Percentiles rank a stretch among this genome's conserved stretches.
Conservation (phyloP, 1,140 invertebrate genomes). For the Drosophila navojoa region DNA sequence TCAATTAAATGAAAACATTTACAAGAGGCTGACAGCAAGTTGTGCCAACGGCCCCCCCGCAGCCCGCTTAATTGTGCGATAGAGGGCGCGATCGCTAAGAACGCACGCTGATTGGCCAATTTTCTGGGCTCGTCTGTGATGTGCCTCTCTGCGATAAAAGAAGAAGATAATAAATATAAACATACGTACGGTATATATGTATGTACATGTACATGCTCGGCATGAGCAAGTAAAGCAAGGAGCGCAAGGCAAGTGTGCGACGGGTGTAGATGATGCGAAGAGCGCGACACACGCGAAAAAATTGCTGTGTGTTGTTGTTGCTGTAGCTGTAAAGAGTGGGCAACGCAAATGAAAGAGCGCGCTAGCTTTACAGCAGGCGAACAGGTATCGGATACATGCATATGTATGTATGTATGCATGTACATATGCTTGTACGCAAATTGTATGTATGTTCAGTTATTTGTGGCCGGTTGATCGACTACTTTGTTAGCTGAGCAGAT, state of each 20-base stretch:
- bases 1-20: conserved; percentile 24
- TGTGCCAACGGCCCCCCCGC: not conserved
- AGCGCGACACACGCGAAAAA: conserved; percentile 65
- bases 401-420: conserved; percentile 8
- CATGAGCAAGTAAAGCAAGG: conserved; percentile 30
- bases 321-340: conserved; percentile 38
- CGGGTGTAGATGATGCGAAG: conserved; percentile 13
- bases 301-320: conserved; percentile 2
- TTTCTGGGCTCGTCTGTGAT: conserved; percentile 73
- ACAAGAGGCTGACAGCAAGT: conserved; percentile 30
- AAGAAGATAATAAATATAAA: conserved; percentile 24
- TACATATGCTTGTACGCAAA: conserved; percentile 10
- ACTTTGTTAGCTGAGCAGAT: conserved; percentile 60
- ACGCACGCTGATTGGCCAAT: conserved; percentile 63
- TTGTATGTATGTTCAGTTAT: not conserved
- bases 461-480: conserved; percentile 39
- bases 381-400: conserved; percentile 66
- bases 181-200: conserved; percentile 5
- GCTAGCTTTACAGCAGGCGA: conserved; percentile 41
- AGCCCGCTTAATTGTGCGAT: not conserved
- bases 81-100: conserved; percentile 31
- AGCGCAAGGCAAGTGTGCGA: conserved; percentile 19
- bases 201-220: not conserved
- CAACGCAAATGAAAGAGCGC: conserved; percentile 45
- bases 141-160: conserved; percentile 28